Conservation (phyloP, 2,797 vertebrate genomes). For the Limosa lapponica region DNA sequence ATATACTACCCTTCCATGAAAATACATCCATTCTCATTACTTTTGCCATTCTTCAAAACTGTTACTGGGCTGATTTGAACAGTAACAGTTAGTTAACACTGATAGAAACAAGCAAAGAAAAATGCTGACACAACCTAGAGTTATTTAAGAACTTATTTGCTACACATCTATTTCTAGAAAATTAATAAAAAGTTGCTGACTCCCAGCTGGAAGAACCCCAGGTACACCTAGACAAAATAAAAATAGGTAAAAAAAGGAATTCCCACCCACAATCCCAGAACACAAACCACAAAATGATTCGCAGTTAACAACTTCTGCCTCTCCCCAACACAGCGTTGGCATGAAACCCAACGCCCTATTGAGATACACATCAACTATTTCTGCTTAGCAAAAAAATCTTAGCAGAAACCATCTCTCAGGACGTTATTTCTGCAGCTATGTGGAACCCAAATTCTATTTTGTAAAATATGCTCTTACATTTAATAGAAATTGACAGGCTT, state of each 20-base stretch:
- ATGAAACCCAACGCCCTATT: fast-evolving
- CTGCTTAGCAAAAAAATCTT: background rate
- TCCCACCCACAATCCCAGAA: background rate
- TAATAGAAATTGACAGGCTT: background rate
- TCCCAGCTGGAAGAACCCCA: background rate
- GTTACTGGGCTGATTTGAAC: background rate
- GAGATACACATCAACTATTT: background rate
- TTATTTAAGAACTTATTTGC: constrained; percentile 30
- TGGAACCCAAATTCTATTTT: background rate
- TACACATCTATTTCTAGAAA: background rate
- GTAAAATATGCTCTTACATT: fast-evolving
- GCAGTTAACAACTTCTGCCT: background rate
- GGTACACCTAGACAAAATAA: background rate
- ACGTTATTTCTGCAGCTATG: background rate
- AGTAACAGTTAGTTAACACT: constrained; percentile 19
- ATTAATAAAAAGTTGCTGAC: constrained; percentile 9
- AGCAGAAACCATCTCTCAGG: background rate
- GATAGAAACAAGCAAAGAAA: constrained; percentile 37
- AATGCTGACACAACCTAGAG: background rate
- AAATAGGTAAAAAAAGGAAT: background rate
- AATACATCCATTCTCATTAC: constrained; percentile 42
- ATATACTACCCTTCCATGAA: background rate
- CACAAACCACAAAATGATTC: background rate
- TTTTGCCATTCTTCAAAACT: constrained; percentile 39
- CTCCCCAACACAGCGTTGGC: fast-evolving